Evolutionary conservation across 2,113 vertebrate genomes (phyloP).

Genomic region (Megalops atlanticus): DNA sequence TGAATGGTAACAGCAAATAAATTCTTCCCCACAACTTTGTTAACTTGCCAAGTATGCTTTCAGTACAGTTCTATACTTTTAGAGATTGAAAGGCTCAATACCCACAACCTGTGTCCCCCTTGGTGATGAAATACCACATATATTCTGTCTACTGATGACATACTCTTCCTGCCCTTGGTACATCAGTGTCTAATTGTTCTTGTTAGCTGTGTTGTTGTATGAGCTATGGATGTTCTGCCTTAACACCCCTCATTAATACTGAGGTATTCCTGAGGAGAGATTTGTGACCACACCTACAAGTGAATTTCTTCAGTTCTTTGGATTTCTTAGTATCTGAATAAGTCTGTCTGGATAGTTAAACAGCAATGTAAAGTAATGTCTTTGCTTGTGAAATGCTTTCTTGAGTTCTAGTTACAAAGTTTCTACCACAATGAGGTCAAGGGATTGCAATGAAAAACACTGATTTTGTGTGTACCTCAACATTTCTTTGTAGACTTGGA

Average conservation of each 20-base stretch:
- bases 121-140: no score
- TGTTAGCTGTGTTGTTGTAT: no score
- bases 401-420: not conserved
- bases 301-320: no score
- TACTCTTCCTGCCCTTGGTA: no score
- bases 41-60: not conserved
- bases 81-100: not conserved
- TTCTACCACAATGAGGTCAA: not conserved
- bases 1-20: not conserved
- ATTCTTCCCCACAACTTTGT: not conserved
- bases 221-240: no score
- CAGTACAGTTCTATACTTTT: not conserved
- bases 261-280: no score
- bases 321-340: no score
- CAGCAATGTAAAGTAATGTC: not conserved
- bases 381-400: not conserved
- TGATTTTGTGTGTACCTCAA: not conserved
- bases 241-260: no score
- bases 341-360: no score
- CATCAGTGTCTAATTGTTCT: no score
- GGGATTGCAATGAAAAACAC: not conserved
- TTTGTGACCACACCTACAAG: no score
- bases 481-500: not conserved
- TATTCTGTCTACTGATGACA: no score
- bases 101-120: not conserved